phyloP scores from a whole-genome alignment of 2,113 vertebrate genomes.

The Jacana jacana region DNA sequence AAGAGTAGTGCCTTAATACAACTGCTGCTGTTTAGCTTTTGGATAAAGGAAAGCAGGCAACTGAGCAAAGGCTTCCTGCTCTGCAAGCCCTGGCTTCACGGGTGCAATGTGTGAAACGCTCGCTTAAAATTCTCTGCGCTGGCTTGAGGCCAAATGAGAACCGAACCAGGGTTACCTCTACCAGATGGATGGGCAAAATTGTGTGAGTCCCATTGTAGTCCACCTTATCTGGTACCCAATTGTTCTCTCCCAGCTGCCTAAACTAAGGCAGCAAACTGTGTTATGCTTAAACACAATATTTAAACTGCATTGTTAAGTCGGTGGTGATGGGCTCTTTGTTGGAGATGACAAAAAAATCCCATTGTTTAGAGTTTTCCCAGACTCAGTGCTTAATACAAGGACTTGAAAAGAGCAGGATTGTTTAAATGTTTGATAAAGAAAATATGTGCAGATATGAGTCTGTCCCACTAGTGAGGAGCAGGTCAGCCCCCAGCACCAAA shows the following conservation, averaged over 20 bases:
- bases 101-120: not conserved
- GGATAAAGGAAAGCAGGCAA: not conserved
- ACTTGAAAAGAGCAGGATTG: not conserved
- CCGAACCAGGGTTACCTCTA: not conserved
- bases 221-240: not conserved
- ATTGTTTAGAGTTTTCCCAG: constrained; percentile 60
- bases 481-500: not conserved
- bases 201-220: not conserved
- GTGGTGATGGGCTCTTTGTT: constrained; percentile 36
- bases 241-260: constrained; percentile 20
- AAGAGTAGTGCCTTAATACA: not conserved
- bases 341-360: constrained; percentile 42
- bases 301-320: constrained; percentile 11
- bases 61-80: not conserved
- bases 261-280: not conserved
- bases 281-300: constrained; percentile 26
- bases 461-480: not conserved
- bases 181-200: not conserved
- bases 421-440: constrained; percentile 48
- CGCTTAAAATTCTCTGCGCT: not conserved
- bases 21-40: not conserved
- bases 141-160: not conserved
- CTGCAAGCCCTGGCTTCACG: not conserved
- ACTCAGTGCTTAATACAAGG: not conserved
- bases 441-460: not conserved